Conservation (phyloP, 2,113 vertebrate genomes). For the Corythoichthys intestinalis region DNA sequence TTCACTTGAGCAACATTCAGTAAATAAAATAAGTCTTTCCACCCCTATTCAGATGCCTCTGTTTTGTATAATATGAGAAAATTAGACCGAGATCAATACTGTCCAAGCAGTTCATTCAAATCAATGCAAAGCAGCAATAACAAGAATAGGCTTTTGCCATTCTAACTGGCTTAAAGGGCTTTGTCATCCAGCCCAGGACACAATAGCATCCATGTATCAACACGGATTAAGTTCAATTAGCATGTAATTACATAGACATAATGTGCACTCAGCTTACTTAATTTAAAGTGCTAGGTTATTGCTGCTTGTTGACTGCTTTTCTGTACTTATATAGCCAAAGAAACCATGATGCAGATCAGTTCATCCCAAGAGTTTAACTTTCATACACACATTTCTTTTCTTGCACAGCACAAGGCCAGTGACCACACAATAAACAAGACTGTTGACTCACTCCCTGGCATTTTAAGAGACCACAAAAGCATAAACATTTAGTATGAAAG, state of each 20-base stretch:
- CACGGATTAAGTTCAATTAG: conserved; percentile 1
- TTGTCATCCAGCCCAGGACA: background rate
- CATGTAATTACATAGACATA: background rate
- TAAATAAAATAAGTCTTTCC: background rate
- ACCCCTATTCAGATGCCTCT: background rate
- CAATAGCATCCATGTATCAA: background rate
- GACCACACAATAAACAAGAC: conserved; percentile 8
- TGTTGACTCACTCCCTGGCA: conserved; percentile 1
- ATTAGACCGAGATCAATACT: too few species aligned
- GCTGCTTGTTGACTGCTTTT: too few species aligned
- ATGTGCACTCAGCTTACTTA: background rate
- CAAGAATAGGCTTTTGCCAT: background rate
- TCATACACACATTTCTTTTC: background rate
- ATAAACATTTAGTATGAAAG: conserved; percentile 5
- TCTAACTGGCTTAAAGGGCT: conserved; percentile 1
- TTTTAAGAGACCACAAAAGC: conserved; percentile 5
- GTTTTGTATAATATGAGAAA: background rate
- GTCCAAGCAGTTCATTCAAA: background rate
- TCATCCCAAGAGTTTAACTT: background rate
- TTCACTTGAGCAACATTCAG: background rate
- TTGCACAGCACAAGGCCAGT: background rate
- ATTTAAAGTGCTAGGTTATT: background rate
- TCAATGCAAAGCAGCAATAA: background rate
- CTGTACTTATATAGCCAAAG: background rate
- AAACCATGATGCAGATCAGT: background rate